phyloP scores from a whole-genome alignment of 2,888 invertebrate species.

The Ceramica pisi region DNA sequence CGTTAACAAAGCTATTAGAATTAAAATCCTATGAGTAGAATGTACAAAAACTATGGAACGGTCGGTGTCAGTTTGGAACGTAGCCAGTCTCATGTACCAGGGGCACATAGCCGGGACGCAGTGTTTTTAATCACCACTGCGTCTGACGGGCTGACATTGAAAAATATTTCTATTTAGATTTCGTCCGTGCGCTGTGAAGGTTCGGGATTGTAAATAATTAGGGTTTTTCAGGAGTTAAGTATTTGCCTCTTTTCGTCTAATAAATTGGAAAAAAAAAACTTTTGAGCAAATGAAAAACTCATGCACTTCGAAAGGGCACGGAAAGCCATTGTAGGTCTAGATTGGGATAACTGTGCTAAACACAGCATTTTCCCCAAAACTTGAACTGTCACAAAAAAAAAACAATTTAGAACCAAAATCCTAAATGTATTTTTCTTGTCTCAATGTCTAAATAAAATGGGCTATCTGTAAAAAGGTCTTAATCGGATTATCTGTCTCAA shows the following conservation, averaged over 20 bases:
- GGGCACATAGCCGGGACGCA: slow-evolving; percentile 38
- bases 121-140: slow-evolving; percentile 66
- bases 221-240: slow-evolving; percentile 21
- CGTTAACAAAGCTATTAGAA: slow-evolving; percentile 63
- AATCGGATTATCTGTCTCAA: slow-evolving; percentile 41
- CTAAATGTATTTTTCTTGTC: slow-evolving; percentile 11
- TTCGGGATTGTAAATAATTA: slow-evolving; percentile 35
- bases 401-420: background rate
- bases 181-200: slow-evolving; percentile 15
- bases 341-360: no score
- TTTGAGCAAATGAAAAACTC: background rate
- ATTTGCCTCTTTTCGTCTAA: background rate
- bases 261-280: background rate
- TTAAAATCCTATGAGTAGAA: slow-evolving; percentile 62
- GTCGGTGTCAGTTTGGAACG: slow-evolving; percentile 65
- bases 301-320: background rate
- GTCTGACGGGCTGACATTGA: slow-evolving; percentile 64
- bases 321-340: background rate
- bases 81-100: slow-evolving; percentile 64
- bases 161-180: slow-evolving; percentile 60
- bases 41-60: slow-evolving; percentile 58
- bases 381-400: background rate
- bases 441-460: slow-evolving; percentile 5
- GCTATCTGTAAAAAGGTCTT: slow-evolving; percentile 37
- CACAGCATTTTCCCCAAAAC: no score